Base-by-base conservation (phyloP, 30 jellyfish, hydroid and myxozoan species). In the Morbakka virulenta region DNA sequence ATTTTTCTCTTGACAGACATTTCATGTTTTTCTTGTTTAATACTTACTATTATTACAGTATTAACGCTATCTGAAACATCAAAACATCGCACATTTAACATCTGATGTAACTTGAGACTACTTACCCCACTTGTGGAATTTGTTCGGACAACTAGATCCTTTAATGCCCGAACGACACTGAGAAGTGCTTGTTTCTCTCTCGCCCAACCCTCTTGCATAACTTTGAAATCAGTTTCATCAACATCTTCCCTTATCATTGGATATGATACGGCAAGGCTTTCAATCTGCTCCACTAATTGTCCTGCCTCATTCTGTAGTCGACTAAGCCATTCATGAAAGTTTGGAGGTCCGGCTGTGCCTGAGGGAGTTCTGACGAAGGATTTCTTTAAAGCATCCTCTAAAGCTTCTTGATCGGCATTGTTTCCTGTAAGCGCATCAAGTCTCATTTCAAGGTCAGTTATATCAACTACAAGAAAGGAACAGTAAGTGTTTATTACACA, bases 251-350 rank as follows among this genome's bases (percentile, higher is more conserved):
- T 62, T 47, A 36, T 35, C 22, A 71, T 53, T 14, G 71, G 74
- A 50, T 82, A 82, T 6, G 94, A 36, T 20, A 62, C 72, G 1
- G 64, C 94, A 34, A 69, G 74, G 24, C 53, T 62, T 28, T 57
- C 23, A 28, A 79, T 74, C 67, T 57, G 75, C 22, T 78, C 65
- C 14, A 85, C 88, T 29, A 89, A 81, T 17, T 89, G 77, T 67
- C 83, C 96, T 17, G 97, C 97, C 52, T 89, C 97, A 27, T 76
- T 77, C 52, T 83, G 94, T 52, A 89, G 76, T 62, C 78, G 95
- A 30, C 72, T 72, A 25, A 89, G 85, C 68, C 83, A 50, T 2
- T 84, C 67, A 94, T 89, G 64, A 12, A 69, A 53, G 6, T 23
- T 65, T 14, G 65, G 23, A 64, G 21, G 31, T 11, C 67, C 77